Evolutionary conservation across 1,140 invertebrate genomes (phyloP), one percentile per base, ranked within the genome.

Genomic region (Amyelois transitella): DNA sequence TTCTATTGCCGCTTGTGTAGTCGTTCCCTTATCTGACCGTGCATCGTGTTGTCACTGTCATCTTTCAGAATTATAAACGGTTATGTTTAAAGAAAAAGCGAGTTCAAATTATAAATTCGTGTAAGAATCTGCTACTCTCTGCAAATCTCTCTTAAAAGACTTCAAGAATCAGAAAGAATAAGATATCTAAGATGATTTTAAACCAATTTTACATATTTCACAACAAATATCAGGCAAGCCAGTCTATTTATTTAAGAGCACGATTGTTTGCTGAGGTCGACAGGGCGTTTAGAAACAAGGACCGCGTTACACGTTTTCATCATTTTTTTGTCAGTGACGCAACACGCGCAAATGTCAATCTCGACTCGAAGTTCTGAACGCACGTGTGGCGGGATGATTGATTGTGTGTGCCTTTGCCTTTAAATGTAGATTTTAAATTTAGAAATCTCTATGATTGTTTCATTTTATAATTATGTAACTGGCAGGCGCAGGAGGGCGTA

Each of bases 261-360:
- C 47, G 60, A 62, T 51, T 52, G 50, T 58, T 48, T 28, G 43
- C 22, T 48, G 1, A 32, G 22, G 53, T 32, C 45, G 45, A 48
- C 18, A 24, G 21, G 51, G 56, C 56, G 56, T 43, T 51, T 38
- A 43, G 28, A 48, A 43, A 53, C 56, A 59, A 52, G 59, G 56
- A 60, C 43, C 21, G 22, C 28, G 62, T 52, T 58, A 70, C 59
- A 63, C 49, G 67, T 64, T 70, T 64, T 60, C 67, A 63, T 66
- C 60, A 64, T 60, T 60, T 60, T 57, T 58, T 60, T 55, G 55
- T 55, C 57, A 57, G 55, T 64, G 54, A 66, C 61, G 61, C 52
- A 62, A 68, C 45, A 21, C n/a, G 18, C 17, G 53, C 48, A 60
- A 55, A 70, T 66, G 64, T 69, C 64, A 70, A 54, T 45, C 25